Evolutionary conservation across 2,888 invertebrate genomes (phyloP).

Genomic region (Mimas tiliae): DNA sequence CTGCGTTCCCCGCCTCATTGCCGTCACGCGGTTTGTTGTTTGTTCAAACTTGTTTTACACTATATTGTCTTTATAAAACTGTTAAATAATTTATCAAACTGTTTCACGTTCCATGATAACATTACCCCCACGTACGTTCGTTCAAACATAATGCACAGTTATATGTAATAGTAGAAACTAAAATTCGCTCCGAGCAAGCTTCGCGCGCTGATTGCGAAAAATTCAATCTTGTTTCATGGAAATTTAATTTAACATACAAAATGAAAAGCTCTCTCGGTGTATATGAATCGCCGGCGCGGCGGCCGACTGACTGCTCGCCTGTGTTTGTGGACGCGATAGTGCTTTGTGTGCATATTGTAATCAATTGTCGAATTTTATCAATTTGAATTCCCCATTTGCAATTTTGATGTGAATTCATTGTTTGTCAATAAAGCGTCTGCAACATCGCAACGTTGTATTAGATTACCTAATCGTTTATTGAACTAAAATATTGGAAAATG

Average conservation of each 20-base stretch:
- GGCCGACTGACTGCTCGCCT: slow-evolving; percentile 76
- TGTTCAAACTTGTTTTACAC: slow-evolving; percentile 34
- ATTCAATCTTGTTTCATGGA: slow-evolving; percentile 84
- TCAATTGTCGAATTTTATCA: slow-evolving; percentile 81
- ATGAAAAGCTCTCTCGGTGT: slow-evolving; percentile 80
- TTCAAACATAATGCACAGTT: slow-evolving; percentile 3
- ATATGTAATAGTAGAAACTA: slow-evolving; percentile 25
- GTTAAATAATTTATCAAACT: not conserved
- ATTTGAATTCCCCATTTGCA: slow-evolving; percentile 79
- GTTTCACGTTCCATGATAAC: not conserved
- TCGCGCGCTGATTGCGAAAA: slow-evolving; percentile 82
- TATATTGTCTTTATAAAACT: not conserved
- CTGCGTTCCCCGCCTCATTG: slow-evolving; percentile 38
- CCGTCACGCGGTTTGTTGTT: slow-evolving; percentile 39
- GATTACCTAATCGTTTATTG: not conserved
- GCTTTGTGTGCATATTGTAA: slow-evolving; percentile 82
- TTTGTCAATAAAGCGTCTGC: slow-evolving; percentile 47
- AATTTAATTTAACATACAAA: slow-evolving; percentile 85
- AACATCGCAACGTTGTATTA: not conserved
- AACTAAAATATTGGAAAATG: not conserved
- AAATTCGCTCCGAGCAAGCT: slow-evolving; percentile 59
- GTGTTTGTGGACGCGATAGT: slow-evolving; percentile 77
- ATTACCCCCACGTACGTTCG: slow-evolving; percentile 3
- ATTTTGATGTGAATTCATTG: slow-evolving; percentile 77
- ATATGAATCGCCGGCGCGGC: slow-evolving; percentile 77